Percentiles rank a stretch among this genome's conserved stretches.
phyloP scores from a whole-genome alignment of 1,140 invertebrate genomes.

The Hyles euphorbiae region DNA sequence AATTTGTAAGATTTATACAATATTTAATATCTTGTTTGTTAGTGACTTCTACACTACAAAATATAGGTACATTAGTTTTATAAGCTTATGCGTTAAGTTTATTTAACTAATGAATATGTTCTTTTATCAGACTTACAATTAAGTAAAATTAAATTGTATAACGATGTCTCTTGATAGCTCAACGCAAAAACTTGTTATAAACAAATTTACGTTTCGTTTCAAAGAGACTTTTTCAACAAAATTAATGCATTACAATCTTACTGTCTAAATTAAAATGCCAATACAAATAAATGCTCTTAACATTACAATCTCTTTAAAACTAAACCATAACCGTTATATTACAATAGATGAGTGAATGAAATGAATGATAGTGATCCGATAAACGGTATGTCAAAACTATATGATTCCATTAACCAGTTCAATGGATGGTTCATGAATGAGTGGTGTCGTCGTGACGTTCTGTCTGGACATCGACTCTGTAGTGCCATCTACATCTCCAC shows the following conservation, averaged over 20 bases:
- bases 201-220: constrained; percentile 16
- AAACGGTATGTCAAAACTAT: constrained; percentile 43
- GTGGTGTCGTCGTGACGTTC: constrained; percentile 42
- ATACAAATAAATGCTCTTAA: constrained; percentile 28
- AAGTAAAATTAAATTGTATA: too few relatives aligned
- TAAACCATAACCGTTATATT: constrained; percentile 28
- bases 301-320: constrained; percentile 41
- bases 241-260: constrained; percentile 3
- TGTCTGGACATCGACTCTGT: constrained; percentile 53
- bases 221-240: constrained; percentile 32
- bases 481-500: constrained; percentile 47
- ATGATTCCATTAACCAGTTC: constrained; percentile 69
- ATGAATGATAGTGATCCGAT: constrained; percentile 31
- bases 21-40: constrained; percentile 41
- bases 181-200: constrained; percentile 33
- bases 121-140: too few relatives aligned
- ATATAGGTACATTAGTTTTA: constrained; percentile 33
- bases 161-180: constrained; percentile 10
- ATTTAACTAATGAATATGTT: constrained; percentile 4
- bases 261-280: constrained; percentile 12
- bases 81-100: constrained; percentile 28
- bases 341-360: constrained; percentile 40
- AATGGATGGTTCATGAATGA: constrained; percentile 52
- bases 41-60: constrained; percentile 34
- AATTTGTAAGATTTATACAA: constrained; percentile 42